Evolutionary conservation across 2,888 invertebrate genomes (phyloP), one percentile per base, ranked within the genome.

Genomic region (Nomada lathburiana): DNA sequence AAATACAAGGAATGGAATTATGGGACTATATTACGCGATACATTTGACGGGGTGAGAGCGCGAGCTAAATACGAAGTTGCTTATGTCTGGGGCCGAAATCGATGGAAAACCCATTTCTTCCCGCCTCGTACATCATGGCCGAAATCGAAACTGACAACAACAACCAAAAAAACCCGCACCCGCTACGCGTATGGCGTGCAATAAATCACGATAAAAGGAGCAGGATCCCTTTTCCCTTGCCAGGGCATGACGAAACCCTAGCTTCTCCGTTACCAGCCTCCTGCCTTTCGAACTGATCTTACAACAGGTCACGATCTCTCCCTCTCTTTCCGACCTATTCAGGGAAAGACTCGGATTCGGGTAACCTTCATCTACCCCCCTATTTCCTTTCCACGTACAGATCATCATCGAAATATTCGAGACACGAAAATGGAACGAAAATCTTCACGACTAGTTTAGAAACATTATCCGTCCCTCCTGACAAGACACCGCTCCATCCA

Each of bases 121-220:
- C 26, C 72, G 62, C 82, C 77, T 85, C 82, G 87, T 86, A 86
- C 80, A 85, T 86, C 86, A 87, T 86, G 78, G 63, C 76, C 86
- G 86, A 85, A 85, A 86, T 76, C 86, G 82, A 86, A 86, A 85
- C 86, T 86, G 87, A 86, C 86, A 87, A 86, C 80, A 11, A 47
- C 11, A 47, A 47, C 10, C 10, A 47, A 76, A 85, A 82, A 86
- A 74, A 77, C 80, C 67, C 52, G 68, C 59, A 74, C 76, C 47
- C 81, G 77, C 70, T 80, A 62, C 77, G 71, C 86, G 82, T 85
- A 85, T 73, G 80, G 76, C 69, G 79, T 57, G 80, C 75, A 85
- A 86, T 86, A 87, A 86, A 86, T 86, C 87, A 87, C 80, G 75
- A 79, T 74, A 82, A 84, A 85, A 79, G 72, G 76, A 81, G 65